Conservation (phyloP, 2,888 invertebrate species). For the Pristionchus maxplancki region DNA sequence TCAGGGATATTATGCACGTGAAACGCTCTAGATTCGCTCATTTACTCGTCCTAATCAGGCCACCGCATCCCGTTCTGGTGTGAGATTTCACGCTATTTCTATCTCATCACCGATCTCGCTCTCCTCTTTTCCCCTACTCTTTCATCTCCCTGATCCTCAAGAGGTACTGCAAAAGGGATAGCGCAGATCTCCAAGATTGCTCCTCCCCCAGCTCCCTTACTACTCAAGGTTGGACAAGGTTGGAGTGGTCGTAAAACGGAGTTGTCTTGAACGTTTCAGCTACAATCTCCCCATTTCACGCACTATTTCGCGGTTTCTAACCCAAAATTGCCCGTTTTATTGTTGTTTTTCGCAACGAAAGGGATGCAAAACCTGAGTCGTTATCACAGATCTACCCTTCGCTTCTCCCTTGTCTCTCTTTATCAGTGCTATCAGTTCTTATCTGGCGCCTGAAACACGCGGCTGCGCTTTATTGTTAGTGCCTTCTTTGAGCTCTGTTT, state of each 20-base stretch:
- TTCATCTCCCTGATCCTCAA: too few relatives aligned
- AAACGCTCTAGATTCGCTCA: too few relatives aligned
- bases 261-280: background rate
- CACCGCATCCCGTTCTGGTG: background rate
- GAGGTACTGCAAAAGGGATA: too few relatives aligned
- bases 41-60: too few relatives aligned
- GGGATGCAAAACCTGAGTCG: background rate
- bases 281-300: too few relatives aligned
- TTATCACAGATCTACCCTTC: constrained; percentile 4
- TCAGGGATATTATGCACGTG: too few relatives aligned
- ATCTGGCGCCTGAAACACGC: too few relatives aligned
- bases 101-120: background rate
- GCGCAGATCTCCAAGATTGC: background rate
- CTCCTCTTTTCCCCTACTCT: background rate
- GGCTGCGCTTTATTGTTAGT: too few relatives aligned
- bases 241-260: constrained; percentile 28
- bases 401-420: background rate
- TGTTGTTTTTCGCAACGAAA: background rate
- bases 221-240: constrained; percentile 33
- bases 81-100: background rate
- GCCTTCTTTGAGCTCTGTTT: too few relatives aligned
- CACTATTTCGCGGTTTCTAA: background rate
- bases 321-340: background rate
- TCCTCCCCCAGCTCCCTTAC: too few relatives aligned
- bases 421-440: background rate